Conservation (phyloP, 1,140 invertebrate genomes). For the Scylla paramamosain region DNA sequence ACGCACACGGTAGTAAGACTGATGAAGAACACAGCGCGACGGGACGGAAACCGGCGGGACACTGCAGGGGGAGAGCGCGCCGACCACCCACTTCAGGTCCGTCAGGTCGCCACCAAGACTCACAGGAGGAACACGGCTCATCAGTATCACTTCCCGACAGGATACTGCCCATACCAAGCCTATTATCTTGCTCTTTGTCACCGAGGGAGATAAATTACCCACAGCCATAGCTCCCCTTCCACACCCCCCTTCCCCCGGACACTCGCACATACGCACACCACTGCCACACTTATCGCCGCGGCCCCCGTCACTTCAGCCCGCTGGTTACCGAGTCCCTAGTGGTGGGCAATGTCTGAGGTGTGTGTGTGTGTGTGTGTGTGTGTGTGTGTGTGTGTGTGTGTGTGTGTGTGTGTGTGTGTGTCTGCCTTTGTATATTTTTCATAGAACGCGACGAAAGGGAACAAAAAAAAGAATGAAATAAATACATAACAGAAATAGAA, state of each 20-base stretch:
- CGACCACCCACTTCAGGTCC: neutral
- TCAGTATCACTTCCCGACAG: conserved; percentile 56
- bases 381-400: too few relatives aligned
- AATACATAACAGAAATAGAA: neutral
- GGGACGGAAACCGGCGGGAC: neutral
- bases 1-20: too few relatives aligned
- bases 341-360: neutral
- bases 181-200: conserved; percentile 54
- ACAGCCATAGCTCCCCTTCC: neutral
- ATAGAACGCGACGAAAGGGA: neutral
- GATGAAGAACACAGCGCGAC: neutral
- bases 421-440: neutral
- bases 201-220: conserved; percentile 55
- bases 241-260: neutral
- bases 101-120: neutral
- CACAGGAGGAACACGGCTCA: neutral
- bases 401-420: neutral
- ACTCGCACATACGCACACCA: neutral
- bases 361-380: neutral
- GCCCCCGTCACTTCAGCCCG: neutral
- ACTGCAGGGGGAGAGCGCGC: neutral
- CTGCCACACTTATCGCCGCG: neutral
- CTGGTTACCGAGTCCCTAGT: neutral
- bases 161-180: conserved; percentile 17
- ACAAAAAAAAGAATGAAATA: neutral